Conservation (phyloP, 2,888 invertebrate genomes). For the Parthenolecanium corni region DNA sequence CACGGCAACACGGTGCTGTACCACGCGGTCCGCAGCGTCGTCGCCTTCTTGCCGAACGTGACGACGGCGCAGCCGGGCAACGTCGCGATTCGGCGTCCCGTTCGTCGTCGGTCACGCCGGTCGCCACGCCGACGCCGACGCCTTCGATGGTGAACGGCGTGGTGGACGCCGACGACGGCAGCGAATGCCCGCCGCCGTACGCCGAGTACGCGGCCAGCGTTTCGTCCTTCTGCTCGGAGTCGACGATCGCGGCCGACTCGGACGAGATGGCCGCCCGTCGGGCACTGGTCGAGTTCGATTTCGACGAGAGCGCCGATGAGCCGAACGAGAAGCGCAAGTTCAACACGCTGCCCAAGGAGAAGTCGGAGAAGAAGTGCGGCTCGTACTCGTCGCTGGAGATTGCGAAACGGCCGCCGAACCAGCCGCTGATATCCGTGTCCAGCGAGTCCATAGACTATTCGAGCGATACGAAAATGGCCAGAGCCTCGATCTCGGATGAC, state of each 20-base stretch:
- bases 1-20: conserved; percentile 45
- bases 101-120: no score
- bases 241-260: no score
- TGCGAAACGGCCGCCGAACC: neutral
- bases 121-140: no score
- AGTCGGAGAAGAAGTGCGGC: neutral
- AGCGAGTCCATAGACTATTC: conserved; percentile 1
- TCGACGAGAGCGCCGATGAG: no score
- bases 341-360: conserved; percentile 2
- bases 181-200: no score
- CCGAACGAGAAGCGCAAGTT: conserved; percentile 1
- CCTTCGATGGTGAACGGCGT: no score
- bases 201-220: no score
- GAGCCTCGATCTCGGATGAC: conserved; percentile 9
- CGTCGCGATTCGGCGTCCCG: neutral
- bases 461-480: conserved; percentile 1
- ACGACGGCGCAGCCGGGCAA: neutral
- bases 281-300: no score
- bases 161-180: no score
- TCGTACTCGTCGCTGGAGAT: neutral
- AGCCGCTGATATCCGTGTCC: neutral
- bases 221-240: no score
- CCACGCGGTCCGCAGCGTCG: conserved; percentile 22
- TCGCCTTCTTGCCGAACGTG: neutral
- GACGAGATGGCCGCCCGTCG: no score